Evolutionary conservation across 2,888 invertebrate species (phyloP).

Genomic region (Eilema caniola): DNA sequence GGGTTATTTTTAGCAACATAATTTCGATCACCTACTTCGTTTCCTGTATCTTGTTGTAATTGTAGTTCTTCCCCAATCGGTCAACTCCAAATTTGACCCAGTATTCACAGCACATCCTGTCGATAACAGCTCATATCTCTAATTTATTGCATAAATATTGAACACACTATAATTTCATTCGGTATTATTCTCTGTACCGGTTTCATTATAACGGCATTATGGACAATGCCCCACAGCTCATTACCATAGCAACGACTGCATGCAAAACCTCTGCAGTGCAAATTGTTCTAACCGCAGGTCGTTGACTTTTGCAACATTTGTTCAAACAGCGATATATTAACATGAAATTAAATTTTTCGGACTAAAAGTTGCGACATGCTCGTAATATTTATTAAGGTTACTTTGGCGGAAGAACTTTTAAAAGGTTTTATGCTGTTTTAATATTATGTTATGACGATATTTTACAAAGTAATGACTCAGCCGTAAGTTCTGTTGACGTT

Average conservation of each 20-base stretch:
- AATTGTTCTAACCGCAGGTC: conserved; percentile 41
- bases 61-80: neutral
- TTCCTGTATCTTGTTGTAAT: neutral
- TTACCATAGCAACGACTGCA: conserved; percentile 51
- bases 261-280: conserved; percentile 56
- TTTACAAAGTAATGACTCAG: neutral
- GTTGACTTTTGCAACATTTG: conserved; percentile 20
- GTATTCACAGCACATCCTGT: neutral
- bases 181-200: neutral
- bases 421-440: neutral
- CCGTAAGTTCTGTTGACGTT: neutral
- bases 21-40: neutral
- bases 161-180: neutral
- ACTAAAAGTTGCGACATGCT: conserved; percentile 22
- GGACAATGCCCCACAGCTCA: conserved; percentile 19
- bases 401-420: conserved; percentile 29
- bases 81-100: neutral
- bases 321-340: neutral
- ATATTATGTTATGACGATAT: neutral
- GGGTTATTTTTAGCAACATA: neutral
- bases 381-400: conserved; percentile 41
- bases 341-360: conserved; percentile 16
- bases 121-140: neutral
- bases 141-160: neutral
- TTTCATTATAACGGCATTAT: conserved; percentile 13